Percentiles rank a stretch among this genome's conserved stretches.
Conservation (phyloP, 2,888 invertebrate species). For the Dicyrtoma fusca region DNA sequence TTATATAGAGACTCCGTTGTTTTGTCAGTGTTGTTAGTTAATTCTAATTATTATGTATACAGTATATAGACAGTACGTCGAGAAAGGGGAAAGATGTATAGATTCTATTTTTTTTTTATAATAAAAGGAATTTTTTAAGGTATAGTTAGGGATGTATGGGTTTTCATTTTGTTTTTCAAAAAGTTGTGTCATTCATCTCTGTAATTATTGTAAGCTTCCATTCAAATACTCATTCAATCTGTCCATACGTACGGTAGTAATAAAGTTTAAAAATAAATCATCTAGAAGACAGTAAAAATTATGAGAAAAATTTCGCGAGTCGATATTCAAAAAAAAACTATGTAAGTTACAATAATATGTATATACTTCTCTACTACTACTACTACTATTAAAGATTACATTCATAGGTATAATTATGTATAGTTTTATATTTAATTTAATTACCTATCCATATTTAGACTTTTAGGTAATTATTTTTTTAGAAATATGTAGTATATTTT, state of each 20-base stretch:
- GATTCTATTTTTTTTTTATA: slow-evolving; percentile 10
- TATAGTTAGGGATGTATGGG: too few relatives aligned
- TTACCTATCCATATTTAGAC: too few relatives aligned
- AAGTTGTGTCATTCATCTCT: neutral
- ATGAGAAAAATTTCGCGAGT: too few relatives aligned
- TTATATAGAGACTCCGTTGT: too few relatives aligned
- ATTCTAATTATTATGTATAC: too few relatives aligned
- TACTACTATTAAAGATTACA: neutral
- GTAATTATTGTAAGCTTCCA: neutral
- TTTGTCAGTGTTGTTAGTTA: too few relatives aligned
- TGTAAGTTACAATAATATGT: neutral
- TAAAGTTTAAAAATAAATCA: neutral
- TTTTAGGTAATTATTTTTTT: too few relatives aligned
- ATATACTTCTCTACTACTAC: neutral
- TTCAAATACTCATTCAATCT: neutral
- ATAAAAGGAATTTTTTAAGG: too few relatives aligned
- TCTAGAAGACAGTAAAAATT: neutral
- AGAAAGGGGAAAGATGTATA: slow-evolving; percentile 10
- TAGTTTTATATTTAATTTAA: too few relatives aligned
- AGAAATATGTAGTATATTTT: too few relatives aligned
- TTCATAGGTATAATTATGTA: neutral
- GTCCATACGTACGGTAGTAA: neutral
- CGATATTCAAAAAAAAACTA: neutral
- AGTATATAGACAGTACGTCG: too few relatives aligned
- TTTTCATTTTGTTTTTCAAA: neutral